Conservation (phyloP, 2,113 vertebrate genomes). For the Coptodon bakossiorum region DNA sequence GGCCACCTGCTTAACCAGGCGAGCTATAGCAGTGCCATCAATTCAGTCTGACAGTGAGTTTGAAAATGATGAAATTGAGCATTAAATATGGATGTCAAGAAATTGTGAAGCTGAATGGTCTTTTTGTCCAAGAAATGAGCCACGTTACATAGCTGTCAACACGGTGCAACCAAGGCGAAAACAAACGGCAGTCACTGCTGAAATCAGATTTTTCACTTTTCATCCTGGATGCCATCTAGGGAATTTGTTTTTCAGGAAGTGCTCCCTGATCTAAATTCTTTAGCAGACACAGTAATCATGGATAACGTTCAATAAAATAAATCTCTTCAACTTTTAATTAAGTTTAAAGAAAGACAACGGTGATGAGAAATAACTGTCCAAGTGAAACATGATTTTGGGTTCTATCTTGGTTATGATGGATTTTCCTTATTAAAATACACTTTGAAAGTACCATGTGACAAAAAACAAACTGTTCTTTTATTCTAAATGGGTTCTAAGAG, state of each 20-base stretch:
- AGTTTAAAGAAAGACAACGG: background rate
- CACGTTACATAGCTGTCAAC: background rate
- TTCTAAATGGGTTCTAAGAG: background rate
- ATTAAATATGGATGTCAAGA: background rate
- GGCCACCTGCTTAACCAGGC: background rate
- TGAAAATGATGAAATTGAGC: background rate
- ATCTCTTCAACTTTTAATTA: background rate
- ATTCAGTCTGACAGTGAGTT: background rate
- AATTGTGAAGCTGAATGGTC: background rate
- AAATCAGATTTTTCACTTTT: background rate
- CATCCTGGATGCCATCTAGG: background rate
- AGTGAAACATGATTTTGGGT: background rate
- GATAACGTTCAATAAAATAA: background rate
- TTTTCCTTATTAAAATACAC: background rate
- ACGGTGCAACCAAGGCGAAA: background rate
- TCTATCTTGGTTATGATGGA: background rate
- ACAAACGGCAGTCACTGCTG: background rate
- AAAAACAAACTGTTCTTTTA: background rate
- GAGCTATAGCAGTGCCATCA: background rate
- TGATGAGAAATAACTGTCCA: background rate
- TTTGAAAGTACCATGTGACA: background rate
- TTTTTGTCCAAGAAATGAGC: background rate
- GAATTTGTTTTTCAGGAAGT: background rate
- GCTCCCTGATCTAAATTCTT: background rate
- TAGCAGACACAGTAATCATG: background rate